phyloP scores from a whole-genome alignment of 1,140 invertebrate genomes.

The Ctenoplectra terminalis region DNA sequence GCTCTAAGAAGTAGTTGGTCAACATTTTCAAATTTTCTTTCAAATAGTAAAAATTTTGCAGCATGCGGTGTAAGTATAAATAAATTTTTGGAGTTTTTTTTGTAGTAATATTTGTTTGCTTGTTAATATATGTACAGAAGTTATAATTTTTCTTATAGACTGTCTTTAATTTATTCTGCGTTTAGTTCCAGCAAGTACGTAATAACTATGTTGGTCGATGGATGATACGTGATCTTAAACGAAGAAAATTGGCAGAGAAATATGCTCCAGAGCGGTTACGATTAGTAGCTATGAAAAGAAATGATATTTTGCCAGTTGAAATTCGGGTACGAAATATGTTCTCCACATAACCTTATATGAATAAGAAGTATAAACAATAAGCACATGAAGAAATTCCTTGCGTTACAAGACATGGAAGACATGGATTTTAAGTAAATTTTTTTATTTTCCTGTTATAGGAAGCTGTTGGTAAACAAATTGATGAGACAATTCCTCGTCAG shows the following conservation, averaged over 20 bases:
- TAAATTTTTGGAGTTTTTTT: neutral
- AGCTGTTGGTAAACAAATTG: conserved; percentile 29
- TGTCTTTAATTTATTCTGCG: neutral
- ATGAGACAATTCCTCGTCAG: conserved; percentile 87
- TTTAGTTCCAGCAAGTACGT: conserved; percentile 86
- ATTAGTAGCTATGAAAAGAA: conserved; percentile 90
- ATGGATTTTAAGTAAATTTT: neutral
- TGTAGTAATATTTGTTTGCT: conserved; percentile 7
- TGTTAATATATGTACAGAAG: neutral
- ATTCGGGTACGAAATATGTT: conserved; percentile 83
- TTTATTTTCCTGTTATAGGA: conserved; percentile 40
- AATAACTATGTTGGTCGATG: conserved; percentile 37
- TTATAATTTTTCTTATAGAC: neutral
- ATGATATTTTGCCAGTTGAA: conserved; percentile 91
- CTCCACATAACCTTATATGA: conserved; percentile 17
- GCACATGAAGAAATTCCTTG: neutral
- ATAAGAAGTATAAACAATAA: neutral
- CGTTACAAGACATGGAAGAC: no score
- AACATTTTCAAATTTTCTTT: conserved; percentile 55
- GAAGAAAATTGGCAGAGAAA: conserved; percentile 88
- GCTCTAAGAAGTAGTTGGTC: conserved; percentile 36
- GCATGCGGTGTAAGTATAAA: conserved; percentile 60
- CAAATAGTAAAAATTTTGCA: conserved; percentile 33
- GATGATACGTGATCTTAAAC: conserved; percentile 88
- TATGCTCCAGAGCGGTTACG: conserved; percentile 88